Percentiles rank a stretch among this genome's conserved stretches.
Evolutionary conservation across 53 echinoderm and acorn worm genomes (phyloP).

Genomic region (Holothuria leucospilota): DNA sequence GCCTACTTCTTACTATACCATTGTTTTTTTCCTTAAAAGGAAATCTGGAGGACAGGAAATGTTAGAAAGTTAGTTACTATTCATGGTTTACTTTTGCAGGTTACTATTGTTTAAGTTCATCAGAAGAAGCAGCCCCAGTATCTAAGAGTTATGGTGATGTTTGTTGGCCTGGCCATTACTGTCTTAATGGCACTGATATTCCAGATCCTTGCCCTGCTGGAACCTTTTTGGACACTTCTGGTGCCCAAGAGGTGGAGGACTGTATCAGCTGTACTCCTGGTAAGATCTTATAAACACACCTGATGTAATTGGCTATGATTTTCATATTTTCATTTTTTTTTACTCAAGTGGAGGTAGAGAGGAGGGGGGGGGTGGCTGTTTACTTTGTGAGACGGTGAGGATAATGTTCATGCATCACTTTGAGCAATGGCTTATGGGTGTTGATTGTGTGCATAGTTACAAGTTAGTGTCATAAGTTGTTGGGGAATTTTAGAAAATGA

Average conservation of each 20-base stretch:
- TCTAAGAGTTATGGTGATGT: constrained; percentile 82
- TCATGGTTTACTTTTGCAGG: constrained; percentile 51
- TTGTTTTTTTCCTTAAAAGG: no score
- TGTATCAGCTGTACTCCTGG: constrained; percentile 86
- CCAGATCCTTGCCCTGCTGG: constrained; percentile 93
- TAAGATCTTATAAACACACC: constrained; percentile 1
- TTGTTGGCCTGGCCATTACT: constrained; percentile 92
- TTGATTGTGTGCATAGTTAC: no score
- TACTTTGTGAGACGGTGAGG: no score
- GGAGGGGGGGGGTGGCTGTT: no score
- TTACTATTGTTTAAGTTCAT: constrained; percentile 82
- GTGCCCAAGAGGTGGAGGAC: constrained; percentile 72
- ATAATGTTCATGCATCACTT: no score
- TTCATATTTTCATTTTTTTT: not conserved
- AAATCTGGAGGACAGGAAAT: not conserved
- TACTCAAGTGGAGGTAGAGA: not conserved
- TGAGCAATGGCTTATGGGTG: no score
- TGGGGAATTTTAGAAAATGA: no score
- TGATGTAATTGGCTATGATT: not conserved
- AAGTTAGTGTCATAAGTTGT: no score
- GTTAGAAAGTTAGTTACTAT: not conserved
- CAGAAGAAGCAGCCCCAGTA: constrained; percentile 85
- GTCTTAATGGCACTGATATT: constrained; percentile 91
- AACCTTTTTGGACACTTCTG: constrained; percentile 80
- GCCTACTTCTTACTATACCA: no score